Percentiles rank a stretch among this genome's conserved stretches.
Evolutionary conservation across 2,113 vertebrate genomes (phyloP).

Genomic region (Mesoclemmys tuberculata): DNA sequence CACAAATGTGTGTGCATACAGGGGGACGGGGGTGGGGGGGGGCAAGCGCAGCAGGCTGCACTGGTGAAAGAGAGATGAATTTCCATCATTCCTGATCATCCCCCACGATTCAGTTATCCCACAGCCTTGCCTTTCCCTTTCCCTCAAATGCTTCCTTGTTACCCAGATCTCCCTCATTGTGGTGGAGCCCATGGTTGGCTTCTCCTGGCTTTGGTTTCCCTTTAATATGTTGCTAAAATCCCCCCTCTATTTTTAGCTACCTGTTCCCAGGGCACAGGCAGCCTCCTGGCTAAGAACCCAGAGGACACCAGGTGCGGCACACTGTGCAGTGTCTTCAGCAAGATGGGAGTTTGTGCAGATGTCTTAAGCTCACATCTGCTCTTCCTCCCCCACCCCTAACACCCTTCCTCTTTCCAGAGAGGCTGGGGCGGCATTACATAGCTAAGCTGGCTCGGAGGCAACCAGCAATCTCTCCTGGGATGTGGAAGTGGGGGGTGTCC

Average conservation of each 20-base stretch:
- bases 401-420: background rate
- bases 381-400: background rate
- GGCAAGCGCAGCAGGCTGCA: background rate
- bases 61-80: background rate
- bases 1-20: background rate
- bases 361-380: background rate
- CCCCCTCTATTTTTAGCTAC: background rate
- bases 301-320: background rate
- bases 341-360: background rate
- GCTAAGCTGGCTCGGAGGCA: background rate
- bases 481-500: background rate
- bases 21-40: no score
- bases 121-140: background rate
- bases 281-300: background rate
- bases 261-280: background rate
- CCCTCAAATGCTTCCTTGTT: fast-evolving
- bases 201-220: background rate
- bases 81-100: fast-evolving
- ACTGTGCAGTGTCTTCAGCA: fast-evolving
- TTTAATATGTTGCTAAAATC: background rate
- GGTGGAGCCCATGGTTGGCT: no score
- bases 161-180: background rate
- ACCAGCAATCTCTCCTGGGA: background rate
- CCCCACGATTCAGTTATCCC: background rate
- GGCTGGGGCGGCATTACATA: background rate